Evolutionary conservation across 2,888 invertebrate species (phyloP).

Genomic region (Temnothorax ravouxi): DNA sequence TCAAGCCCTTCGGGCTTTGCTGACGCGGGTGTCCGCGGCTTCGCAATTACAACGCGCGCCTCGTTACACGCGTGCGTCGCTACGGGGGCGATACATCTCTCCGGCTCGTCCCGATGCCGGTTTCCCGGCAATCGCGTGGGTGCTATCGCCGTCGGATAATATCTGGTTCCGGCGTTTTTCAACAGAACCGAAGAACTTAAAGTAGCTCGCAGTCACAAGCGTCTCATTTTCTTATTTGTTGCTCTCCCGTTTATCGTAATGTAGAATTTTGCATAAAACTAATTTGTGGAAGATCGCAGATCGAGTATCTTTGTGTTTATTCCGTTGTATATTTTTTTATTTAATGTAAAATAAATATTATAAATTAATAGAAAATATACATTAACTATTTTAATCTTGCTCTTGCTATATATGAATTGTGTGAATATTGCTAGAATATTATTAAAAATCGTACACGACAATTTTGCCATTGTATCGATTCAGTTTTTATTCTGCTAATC

Average conservation of each 20-base stretch:
- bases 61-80: constrained; percentile 65
- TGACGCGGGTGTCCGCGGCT: constrained; percentile 71
- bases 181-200: not conserved
- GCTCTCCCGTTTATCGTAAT: not conserved
- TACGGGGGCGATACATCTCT: constrained; percentile 42
- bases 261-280: not conserved
- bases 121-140: constrained; percentile 13
- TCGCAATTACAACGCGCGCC: constrained; percentile 78
- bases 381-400: not conserved
- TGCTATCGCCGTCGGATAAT: constrained; percentile 12
- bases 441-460: not conserved
- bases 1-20: constrained; percentile 77
- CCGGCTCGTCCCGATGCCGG: not conserved
- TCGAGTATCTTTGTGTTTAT: not conserved
- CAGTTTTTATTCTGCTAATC: not conserved
- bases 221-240: not conserved
- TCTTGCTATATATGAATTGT: too few species aligned
- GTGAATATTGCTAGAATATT: too few species aligned
- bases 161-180: constrained; percentile 16
- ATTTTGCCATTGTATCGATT: not conserved
- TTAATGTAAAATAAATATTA: not conserved
- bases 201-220: not conserved
- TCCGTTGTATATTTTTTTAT: not conserved
- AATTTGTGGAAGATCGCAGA: not conserved
- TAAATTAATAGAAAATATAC: constrained; percentile 6